Evolutionary conservation across 2,888 invertebrate genomes (phyloP), one percentile per base, ranked within the genome.

Genomic region (Gerris lacustris): DNA sequence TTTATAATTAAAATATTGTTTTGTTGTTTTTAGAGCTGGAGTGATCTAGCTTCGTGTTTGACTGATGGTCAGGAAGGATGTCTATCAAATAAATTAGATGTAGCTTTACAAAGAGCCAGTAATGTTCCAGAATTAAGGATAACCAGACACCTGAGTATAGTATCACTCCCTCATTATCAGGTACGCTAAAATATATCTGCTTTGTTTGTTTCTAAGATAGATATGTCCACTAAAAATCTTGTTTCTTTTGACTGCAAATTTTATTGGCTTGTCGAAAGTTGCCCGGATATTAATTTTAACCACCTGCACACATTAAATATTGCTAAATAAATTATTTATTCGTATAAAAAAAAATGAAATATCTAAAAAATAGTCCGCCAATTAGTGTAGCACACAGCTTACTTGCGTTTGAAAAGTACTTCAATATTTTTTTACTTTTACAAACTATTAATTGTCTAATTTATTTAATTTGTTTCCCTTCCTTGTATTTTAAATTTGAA

Each of bases 91-190:
- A 64, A 64, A 64, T 64, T 64, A 64, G 64, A 64, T n/a, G 64
- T 64, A 31, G 64, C 64, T 2, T 17, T 64, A 9, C 7, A 17
- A 11, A n/a, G 64, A 17, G 64, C 64, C 4, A n/a, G 17, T n/a
- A 64, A 18, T n/a, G 9, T 64, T n/a, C 18, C 18, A n/a, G 64
- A 64, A 1, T 18, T 92, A 75, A 85, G 83, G 72, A 85, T 92
- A 74, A 91, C 91, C 6, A 86, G 91, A n/a, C 88, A 91, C 78
- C 82, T 92, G 71, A 83, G 87, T 15, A 84, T 92, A 74, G 84
- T 90, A 44, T 88, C 86, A 79, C 84, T 1, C 78, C 78, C 66
- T 75, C 78, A 66, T 73, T 77, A 17, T 77, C 78, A 62, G 79
- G 77, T 18, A 44, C 17, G 55, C 67, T 18, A 55, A 64, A n/a